Conservation (phyloP, 2,888 invertebrate species). For the Lochmaea crataegi region DNA sequence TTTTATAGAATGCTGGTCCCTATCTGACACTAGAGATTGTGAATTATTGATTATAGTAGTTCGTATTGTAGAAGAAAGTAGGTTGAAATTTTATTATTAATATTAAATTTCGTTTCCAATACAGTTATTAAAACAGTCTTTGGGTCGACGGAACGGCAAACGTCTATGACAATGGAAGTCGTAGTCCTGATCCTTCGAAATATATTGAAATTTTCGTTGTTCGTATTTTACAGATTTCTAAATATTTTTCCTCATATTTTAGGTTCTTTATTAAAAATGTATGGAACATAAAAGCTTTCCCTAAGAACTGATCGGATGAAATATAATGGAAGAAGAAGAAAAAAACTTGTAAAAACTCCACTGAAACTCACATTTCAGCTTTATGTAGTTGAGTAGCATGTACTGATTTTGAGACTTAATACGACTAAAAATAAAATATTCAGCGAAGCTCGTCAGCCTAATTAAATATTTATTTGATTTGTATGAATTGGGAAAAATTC, state of each 20-base stretch:
- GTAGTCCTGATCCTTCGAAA: background rate
- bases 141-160: background rate
- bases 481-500: background rate
- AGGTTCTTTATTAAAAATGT: slow-evolving; percentile 40
- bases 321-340: slow-evolving; percentile 20
- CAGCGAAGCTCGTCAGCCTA: slow-evolving; percentile 8
- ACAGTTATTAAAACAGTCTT: too few species aligned
- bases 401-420: slow-evolving; percentile 9
- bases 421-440: slow-evolving; percentile 21
- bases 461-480: slow-evolving; percentile 10
- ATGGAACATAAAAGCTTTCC: slow-evolving; percentile 42
- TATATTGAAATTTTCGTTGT: slow-evolving; percentile 14
- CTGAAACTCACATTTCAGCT: slow-evolving; percentile 12
- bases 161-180: background rate
- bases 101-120: too few species aligned
- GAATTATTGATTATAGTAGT: too few species aligned
- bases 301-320: slow-evolving; percentile 36
- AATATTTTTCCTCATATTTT: slow-evolving; percentile 38
- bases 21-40: too few species aligned
- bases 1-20: too few species aligned
- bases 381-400: slow-evolving; percentile 9
- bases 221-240: slow-evolving; percentile 40
- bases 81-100: too few species aligned
- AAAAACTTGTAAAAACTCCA: slow-evolving; percentile 29
- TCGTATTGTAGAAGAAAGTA: too few species aligned